phyloP scores from a whole-genome alignment of 2,888 invertebrate genomes.

The Vesta saturnalis region DNA sequence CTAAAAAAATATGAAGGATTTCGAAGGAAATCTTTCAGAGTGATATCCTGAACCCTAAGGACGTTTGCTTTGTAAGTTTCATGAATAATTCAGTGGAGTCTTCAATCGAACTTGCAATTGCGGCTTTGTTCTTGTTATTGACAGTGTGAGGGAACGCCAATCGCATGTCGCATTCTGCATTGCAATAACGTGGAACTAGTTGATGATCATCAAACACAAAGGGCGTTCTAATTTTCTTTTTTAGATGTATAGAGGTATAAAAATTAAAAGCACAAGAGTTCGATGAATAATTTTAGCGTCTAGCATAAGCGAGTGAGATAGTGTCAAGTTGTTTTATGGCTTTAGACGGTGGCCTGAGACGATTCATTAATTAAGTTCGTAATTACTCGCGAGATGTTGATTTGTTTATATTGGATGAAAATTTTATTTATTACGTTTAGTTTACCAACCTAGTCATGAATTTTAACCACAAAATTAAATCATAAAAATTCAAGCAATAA shows the following conservation, averaged over 20 bases:
- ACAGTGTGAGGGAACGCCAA: constrained; percentile 42
- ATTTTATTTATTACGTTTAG: too few species aligned
- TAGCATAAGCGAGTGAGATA: constrained; percentile 51
- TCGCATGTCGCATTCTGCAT: constrained; percentile 39
- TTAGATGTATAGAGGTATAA: neutral
- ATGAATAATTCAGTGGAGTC: constrained; percentile 34
- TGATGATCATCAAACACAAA: constrained; percentile 28
- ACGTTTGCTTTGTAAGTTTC: constrained; percentile 27
- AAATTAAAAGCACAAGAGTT: neutral
- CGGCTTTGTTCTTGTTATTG: constrained; percentile 40
- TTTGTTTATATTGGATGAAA: constrained; percentile 13
- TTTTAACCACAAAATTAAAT: too few species aligned
- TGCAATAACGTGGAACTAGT: constrained; percentile 33
- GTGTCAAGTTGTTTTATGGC: constrained; percentile 57
- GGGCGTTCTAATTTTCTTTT: constrained; percentile 9
- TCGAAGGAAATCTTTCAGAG: constrained; percentile 24
- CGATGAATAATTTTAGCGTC: constrained; percentile 45
- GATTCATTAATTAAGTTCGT: constrained; percentile 58
- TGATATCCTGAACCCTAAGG: constrained; percentile 30
- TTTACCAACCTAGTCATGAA: too few species aligned
- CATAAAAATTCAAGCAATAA: too few species aligned
- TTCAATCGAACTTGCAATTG: constrained; percentile 37
- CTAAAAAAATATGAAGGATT: constrained; percentile 22
- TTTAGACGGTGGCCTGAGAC: constrained; percentile 53
- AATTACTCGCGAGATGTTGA: constrained; percentile 51